Percentiles rank a stretch among this genome's conserved stretches.
Conservation (phyloP, 2,113 vertebrate genomes). For the Protobothrops mucrosquamatus region DNA sequence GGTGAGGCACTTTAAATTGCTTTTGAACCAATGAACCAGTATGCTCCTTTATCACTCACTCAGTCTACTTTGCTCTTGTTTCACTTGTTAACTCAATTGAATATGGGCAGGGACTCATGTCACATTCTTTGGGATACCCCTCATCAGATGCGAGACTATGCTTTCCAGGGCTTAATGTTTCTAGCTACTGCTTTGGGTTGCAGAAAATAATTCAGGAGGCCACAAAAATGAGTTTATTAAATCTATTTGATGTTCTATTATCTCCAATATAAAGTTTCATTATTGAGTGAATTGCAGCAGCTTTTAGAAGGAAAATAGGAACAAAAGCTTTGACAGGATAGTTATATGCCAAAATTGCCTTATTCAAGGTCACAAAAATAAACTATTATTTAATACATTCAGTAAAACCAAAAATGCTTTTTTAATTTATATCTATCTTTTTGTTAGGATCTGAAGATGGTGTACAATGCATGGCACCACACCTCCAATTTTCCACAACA, state of each 20-base stretch:
- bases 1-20: neutral
- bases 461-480: neutral
- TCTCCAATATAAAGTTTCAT: neutral
- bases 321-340: neutral
- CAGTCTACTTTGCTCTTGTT: neutral
- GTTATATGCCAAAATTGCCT: neutral
- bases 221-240: neutral
- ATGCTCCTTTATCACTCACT: neutral
- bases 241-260: neutral
- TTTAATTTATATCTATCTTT: neutral
- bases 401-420: neutral
- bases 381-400: neutral
- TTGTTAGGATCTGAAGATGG: neutral
- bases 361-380: neutral
- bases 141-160: neutral
- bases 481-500: neutral
- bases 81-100: neutral
- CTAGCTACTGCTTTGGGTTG: neutral
- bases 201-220: neutral
- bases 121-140: neutral
- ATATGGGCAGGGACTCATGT: neutral
- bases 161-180: neutral
- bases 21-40: neutral
- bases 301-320: neutral
- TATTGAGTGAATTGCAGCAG: neutral